Base-by-base conservation (phyloP, 2,888 invertebrate species). In the Drosophila anceps region DNA sequence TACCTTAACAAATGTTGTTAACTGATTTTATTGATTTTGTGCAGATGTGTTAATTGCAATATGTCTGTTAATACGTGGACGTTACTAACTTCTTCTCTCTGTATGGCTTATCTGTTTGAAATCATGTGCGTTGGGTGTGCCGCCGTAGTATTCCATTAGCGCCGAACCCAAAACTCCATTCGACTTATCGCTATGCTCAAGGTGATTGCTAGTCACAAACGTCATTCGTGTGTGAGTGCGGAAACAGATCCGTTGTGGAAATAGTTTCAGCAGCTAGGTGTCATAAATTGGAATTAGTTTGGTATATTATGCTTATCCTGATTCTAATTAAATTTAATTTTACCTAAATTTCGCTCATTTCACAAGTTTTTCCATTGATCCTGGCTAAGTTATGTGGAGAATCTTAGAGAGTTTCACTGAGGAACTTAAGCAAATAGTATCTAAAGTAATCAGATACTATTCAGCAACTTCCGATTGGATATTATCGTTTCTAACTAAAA, bases 171-270 rank as follows among this genome's bases (percentile, higher is more conserved):
- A 50, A 50, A 50, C 48, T 50, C 48, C 18, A 31, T 31, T 31
- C 12, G 12, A 50, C 48, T 50, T 50, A 50, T 50, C 48, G 31
- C 48, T 18, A 12, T 31, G 31, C 29, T 50, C 29, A 18, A 50
- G 48, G 48, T 50, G 48, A 12, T 50, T 7, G 1, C 7, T 31
- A 31, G 29, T 18, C n/a, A 18, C 12, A 1, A 4, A 12, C 12
- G 31, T 31, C 48, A 50, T 31, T 50, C 48, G 48, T 50, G 48
- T 50, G 29, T 50, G 48, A 50, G 48, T 18, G 29, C 29, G 48
- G 18, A 50, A 18, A 31, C 48, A 31, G 48, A 50, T 50, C 48
- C 48, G 48, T 12, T 31, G 48, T 50, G 48, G 18, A 29, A 50
- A 50, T 50, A 50, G n/a, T 29, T 27, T 7, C 5, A 15, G 46